Base-by-base conservation (phyloP, 2,797 vertebrate genomes). In the Periophthalmus magnuspinnatus region DNA sequence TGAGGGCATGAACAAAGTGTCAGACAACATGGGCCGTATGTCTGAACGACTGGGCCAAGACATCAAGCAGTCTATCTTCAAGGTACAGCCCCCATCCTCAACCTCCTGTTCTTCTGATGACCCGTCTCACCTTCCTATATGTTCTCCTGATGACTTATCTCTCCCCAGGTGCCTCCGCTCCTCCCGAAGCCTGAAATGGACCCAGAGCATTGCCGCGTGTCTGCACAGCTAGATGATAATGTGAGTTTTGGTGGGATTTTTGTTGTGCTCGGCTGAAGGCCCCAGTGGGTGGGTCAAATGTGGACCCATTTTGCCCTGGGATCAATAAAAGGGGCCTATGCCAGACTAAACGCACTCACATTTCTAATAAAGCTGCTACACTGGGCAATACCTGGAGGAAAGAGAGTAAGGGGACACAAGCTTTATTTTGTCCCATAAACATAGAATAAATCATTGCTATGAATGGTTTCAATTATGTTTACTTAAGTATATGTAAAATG, bases 1-100 rank as follows among this genome's bases (percentile, higher is more conserved):
- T 48, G 98, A 99, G 84, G 97, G 98, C 81, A 96, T 99, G 96
- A 99, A 90, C 87, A 98, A 98, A 90, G 96, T 99, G 87, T 97
- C 97, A 45, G 97, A 99, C 92, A 99, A 99, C 93, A 94, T 99
- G 96, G 98, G 97, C 81, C 97, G 95, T 90, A 98, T 98, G 95
- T 98, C 96, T 54, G 97, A 99, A 89, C 94, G 95, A 86, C 78
- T 99, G 80, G 97, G 97, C 85, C 97, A 99, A 93, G 98, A 99
- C 89, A 92, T 99, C 90, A 96, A 95, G 89, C 96, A 97, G 83
- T 98, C 96, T 77, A 96, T 99, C 91, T 95, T 98, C 84, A 99
- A 99, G 97, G 97, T 97, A 95, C 13, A 28, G 21, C 55, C 24
- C 52, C 21, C 21, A 28, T 28, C 28, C 5, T 52, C 6, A 52